Evolutionary conservation across 1,140 invertebrate species (phyloP).

Genomic region (Lysiphlebus fabarum): DNA sequence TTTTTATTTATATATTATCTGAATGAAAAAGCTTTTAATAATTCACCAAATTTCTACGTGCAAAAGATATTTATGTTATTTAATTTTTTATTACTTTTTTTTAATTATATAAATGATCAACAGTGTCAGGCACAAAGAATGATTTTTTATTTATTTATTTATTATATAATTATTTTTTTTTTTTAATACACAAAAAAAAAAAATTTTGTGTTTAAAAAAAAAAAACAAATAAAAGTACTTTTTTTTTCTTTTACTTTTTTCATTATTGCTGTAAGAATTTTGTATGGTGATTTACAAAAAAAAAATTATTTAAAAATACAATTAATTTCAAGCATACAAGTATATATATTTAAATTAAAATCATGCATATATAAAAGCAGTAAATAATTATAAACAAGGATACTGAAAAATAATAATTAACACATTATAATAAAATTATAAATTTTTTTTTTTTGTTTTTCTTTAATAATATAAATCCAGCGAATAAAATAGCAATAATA

Average conservation of each 20-base stretch:
- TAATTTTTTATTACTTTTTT: too few species aligned
- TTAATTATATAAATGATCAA: too few species aligned
- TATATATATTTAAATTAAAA: not conserved
- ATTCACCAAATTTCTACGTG: too few species aligned
- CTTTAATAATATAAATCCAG: constrained; percentile 36
- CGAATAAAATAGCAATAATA: constrained; percentile 37
- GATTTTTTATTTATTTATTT: not conserved
- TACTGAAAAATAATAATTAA: constrained; percentile 17
- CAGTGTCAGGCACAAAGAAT: constrained; percentile 4
- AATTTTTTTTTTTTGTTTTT: constrained; percentile 32
- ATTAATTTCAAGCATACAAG: too few species aligned
- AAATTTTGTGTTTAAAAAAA: constrained; percentile 1
- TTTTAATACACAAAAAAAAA: not conserved
- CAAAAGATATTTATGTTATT: too few species aligned
- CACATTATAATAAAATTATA: constrained; percentile 40
- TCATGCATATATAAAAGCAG: constrained; percentile 1
- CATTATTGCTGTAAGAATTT: too few species aligned
- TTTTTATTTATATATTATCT: too few species aligned
- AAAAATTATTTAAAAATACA: too few species aligned
- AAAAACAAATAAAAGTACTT: not conserved
- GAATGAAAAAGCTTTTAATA: too few species aligned
- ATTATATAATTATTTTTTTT: too few species aligned
- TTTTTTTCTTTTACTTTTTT: too few species aligned
- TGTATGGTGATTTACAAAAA: not conserved
- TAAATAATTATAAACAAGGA: constrained; percentile 26